Evolutionary conservation across 2,113 vertebrate genomes (phyloP).

Genomic region (Trematocara macrostoma): DNA sequence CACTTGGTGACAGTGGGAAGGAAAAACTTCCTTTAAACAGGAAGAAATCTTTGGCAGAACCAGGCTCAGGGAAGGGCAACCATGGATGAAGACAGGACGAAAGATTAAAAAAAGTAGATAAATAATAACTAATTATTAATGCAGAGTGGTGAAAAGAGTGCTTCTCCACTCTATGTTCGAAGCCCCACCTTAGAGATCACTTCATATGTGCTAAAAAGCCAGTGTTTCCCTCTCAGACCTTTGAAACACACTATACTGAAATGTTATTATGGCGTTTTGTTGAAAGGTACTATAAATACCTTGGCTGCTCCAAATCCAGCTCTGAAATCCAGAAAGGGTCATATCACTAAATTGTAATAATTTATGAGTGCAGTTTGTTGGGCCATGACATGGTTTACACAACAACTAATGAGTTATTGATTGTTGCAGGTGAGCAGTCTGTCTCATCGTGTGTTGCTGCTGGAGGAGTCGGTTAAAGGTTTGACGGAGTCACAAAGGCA

Average conservation of each 20-base stretch:
- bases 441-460: constrained; percentile 77
- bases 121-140: not conserved
- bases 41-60: too few species aligned
- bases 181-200: not conserved
- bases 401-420: not conserved
- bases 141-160: not conserved
- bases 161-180: not conserved
- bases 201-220: not conserved
- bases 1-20: too few species aligned
- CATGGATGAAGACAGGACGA: too few species aligned
- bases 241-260: not conserved
- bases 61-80: too few species aligned
- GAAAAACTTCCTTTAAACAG: too few species aligned
- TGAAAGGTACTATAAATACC: not conserved
- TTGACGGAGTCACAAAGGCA: constrained; percentile 82
- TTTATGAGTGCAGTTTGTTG: not conserved
- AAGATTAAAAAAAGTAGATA: not conserved
- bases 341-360: not conserved
- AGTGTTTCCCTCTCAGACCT: not conserved
- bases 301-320: not conserved
- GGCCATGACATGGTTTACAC: not conserved
- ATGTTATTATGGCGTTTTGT: not conserved
- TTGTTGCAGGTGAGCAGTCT: constrained; percentile 76
- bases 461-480: constrained; percentile 84
- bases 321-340: not conserved